Evolutionary conservation across 2,113 vertebrate genomes (phyloP).

Genomic region (Coryphaenoides rupestris): DNA sequence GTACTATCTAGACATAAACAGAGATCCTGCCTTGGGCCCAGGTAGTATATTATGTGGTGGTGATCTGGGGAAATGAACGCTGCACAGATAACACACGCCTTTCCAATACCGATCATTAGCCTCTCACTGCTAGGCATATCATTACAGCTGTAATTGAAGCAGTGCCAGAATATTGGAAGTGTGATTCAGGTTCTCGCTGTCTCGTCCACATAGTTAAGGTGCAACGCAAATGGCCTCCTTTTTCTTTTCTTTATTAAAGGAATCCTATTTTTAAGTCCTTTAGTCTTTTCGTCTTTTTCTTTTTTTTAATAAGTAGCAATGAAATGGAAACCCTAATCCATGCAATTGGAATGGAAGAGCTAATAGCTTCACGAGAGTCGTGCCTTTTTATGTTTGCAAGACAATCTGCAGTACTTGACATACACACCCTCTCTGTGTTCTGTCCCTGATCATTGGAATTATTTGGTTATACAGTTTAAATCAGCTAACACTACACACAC

Average conservation of each 20-base stretch:
- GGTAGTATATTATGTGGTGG: conserved; percentile 70
- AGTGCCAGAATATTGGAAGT: conserved; percentile 32
- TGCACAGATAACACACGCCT: conserved; percentile 47
- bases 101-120: conserved; percentile 69
- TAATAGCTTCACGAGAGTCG: conserved; percentile 33
- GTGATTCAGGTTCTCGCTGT: conserved; percentile 40
- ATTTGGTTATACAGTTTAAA: conserved; percentile 42
- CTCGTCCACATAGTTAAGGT: conserved; percentile 54
- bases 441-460: conserved; percentile 64
- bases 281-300: conserved; percentile 41
- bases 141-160: conserved; percentile 36
- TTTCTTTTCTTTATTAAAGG: no score
- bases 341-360: conserved; percentile 47
- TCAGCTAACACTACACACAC: conserved; percentile 46
- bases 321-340: conserved; percentile 53
- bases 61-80: conserved; percentile 72
- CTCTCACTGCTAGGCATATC: conserved; percentile 54
- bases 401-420: conserved; percentile 32
- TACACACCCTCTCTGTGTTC: conserved; percentile 46
- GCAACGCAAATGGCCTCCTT: conserved; percentile 44
- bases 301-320: conserved; percentile 50
- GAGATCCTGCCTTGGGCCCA: conserved; percentile 82
- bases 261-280: no score
- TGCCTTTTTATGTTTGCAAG: conserved; percentile 22
- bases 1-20: conserved; percentile 79